phyloP scores from a whole-genome alignment of 2,113 vertebrate genomes.

The Bostrychus sinensis region DNA sequence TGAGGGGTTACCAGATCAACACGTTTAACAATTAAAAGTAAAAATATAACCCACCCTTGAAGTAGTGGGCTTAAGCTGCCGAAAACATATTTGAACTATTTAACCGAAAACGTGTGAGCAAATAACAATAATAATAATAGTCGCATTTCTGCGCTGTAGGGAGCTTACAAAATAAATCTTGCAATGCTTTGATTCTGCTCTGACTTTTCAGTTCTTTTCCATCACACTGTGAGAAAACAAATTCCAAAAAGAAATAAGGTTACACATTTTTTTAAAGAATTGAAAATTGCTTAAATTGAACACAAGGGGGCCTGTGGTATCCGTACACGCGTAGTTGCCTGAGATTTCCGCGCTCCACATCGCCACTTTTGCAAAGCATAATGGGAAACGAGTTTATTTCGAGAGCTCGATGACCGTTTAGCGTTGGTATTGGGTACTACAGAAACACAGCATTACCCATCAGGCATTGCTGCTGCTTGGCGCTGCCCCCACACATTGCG shows the following conservation, averaged over 20 bases:
- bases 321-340: neutral
- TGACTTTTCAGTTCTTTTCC: no score
- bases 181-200: no score
- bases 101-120: no score
- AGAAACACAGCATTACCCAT: conserved; percentile 54
- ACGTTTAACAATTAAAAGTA: neutral
- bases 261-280: neutral
- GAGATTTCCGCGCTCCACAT: conserved; percentile 75
- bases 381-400: conserved; percentile 56
- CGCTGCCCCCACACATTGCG: conserved; percentile 36
- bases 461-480: neutral
- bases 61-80: no score
- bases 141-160: no score
- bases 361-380: conserved; percentile 49
- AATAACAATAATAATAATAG: no score
- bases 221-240: no score
- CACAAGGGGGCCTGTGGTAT: neutral
- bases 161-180: no score
- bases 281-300: neutral
- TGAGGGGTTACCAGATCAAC: no score
- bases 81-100: no score
- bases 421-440: accelerated
- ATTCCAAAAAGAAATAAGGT: no score
- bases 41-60: neutral
- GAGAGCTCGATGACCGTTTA: accelerated